Conservation (phyloP, 2,113 vertebrate genomes). For the Oreochromis spilurus region DNA sequence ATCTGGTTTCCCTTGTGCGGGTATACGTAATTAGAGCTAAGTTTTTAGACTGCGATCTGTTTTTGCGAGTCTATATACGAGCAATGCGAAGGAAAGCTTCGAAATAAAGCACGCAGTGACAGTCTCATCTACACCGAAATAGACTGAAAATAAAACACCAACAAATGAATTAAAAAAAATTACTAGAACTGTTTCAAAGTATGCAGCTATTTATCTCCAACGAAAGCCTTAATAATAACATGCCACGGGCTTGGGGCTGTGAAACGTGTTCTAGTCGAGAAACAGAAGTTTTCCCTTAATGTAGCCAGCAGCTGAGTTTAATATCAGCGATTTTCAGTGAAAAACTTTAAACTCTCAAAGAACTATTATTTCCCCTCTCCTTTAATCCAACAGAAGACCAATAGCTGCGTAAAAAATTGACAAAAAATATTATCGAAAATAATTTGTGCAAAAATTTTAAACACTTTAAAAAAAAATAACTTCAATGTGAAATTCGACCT, state of each 20-base stretch:
- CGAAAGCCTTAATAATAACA: neutral
- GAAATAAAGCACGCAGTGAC: neutral
- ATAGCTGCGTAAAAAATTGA: neutral
- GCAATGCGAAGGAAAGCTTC: neutral
- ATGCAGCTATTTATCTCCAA: neutral
- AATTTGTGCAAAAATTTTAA: neutral
- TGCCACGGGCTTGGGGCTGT: neutral
- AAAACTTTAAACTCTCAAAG: neutral
- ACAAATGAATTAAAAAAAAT: neutral
- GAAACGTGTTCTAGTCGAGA: neutral
- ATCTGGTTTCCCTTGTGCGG: neutral
- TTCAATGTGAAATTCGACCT: neutral
- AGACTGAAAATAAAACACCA: neutral
- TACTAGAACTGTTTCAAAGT: neutral
- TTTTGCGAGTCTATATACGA: neutral
- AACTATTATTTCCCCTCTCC: neutral
- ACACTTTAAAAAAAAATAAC: neutral
- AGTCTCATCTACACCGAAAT: neutral
- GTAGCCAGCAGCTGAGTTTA: slow-evolving; percentile 22
- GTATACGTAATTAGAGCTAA: neutral
- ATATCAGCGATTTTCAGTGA: slow-evolving; percentile 30
- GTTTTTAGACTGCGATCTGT: neutral
- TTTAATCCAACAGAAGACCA: neutral
- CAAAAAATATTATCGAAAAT: neutral
- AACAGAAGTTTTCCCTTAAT: slow-evolving; percentile 29